Percentiles rank a stretch among this genome's conserved stretches.
phyloP scores from a whole-genome alignment of 2,113 vertebrate species.

The Anolis carolinensis region DNA sequence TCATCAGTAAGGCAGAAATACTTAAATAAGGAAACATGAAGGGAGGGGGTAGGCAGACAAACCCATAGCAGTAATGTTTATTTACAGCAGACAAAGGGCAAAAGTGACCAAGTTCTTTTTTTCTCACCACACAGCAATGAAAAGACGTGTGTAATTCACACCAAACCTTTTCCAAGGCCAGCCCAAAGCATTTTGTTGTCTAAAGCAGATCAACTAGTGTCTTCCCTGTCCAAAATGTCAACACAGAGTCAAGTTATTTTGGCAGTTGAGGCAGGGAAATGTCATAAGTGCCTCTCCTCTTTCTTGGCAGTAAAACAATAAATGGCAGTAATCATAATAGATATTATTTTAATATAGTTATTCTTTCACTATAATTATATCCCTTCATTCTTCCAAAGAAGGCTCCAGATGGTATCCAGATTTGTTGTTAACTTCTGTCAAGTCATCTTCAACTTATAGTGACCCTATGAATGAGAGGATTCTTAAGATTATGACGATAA shows the following conservation, averaged over 20 bases:
- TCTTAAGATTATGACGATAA: too few relatives aligned
- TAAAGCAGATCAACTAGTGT: neutral
- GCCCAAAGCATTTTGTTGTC: neutral
- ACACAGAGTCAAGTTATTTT: neutral
- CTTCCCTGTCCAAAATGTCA: neutral
- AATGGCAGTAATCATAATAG: too few relatives aligned
- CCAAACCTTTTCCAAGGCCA: neutral
- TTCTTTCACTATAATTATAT: too few relatives aligned
- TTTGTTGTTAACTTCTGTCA: too few relatives aligned
- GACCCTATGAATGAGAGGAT: too few relatives aligned
- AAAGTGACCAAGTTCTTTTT: neutral
- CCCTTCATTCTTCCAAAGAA: too few relatives aligned
- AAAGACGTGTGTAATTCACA: neutral
- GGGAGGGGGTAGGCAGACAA: neutral
- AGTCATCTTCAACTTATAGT: too few relatives aligned
- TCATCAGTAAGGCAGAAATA: neutral
- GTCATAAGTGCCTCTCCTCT: neutral
- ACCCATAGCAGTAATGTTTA: neutral
- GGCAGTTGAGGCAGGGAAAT: neutral
- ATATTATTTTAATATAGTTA: too few relatives aligned
- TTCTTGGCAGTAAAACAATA: too few relatives aligned
- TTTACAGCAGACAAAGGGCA: slow-evolving; percentile 11
- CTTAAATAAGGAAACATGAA: neutral
- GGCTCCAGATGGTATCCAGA: too few relatives aligned
- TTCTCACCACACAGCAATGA: neutral